phyloP scores from a whole-genome alignment of 2,888 invertebrate species.

The Diplolepis rosae region DNA sequence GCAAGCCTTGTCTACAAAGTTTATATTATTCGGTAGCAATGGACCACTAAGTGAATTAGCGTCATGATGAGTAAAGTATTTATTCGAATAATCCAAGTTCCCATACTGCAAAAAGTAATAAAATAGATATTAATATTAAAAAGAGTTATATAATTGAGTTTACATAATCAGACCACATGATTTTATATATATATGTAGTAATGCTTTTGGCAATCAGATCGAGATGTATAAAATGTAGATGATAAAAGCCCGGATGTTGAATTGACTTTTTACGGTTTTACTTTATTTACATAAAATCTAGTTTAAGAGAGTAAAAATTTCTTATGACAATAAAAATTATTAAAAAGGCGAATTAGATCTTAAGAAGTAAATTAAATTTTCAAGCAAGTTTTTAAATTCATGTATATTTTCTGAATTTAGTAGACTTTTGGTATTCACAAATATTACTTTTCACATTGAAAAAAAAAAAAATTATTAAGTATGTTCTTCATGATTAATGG shows the following conservation, averaged over 20 bases:
- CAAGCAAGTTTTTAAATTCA: not conserved
- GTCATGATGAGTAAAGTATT: constrained; percentile 57
- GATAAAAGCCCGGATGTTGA: not conserved
- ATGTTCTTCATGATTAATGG: not conserved
- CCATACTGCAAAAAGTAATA: constrained; percentile 47
- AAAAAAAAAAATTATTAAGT: not conserved
- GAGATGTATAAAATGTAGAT: not conserved
- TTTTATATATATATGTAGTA: not conserved
- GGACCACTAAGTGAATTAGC: constrained; percentile 59
- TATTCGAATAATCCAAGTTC: constrained; percentile 53
- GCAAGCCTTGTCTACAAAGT: constrained; percentile 56
- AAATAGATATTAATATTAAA: constrained; percentile 2
- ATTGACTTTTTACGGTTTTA: too few species aligned
- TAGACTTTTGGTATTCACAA: not conserved
- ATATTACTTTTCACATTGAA: not conserved
- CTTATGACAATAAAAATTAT: too few species aligned
- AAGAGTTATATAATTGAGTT: not conserved
- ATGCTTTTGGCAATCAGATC: not conserved
- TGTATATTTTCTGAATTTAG: not conserved
- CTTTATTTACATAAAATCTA: too few species aligned
- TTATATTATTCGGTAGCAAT: constrained; percentile 54
- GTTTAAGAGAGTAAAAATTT: too few species aligned
- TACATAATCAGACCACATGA: not conserved
- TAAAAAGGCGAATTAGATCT: too few species aligned
- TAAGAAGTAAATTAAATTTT: too few species aligned